Evolutionary conservation across 1,140 invertebrate genomes (phyloP).

Genomic region (Wiebesia pumilae): DNA sequence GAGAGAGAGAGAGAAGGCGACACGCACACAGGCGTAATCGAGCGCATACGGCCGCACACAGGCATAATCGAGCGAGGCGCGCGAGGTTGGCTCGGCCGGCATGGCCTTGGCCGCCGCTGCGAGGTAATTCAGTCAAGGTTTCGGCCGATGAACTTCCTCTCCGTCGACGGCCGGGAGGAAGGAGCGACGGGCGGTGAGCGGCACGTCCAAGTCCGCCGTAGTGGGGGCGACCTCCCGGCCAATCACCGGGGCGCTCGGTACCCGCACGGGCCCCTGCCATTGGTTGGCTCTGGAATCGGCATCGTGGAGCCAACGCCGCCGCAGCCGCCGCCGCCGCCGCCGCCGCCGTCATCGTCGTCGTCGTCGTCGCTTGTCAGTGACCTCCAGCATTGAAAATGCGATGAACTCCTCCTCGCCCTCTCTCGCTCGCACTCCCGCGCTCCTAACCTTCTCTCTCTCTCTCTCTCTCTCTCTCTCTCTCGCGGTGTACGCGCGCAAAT

Average conservation of each 20-base stretch:
- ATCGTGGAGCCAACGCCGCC: constrained; percentile 50
- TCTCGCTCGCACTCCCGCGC: constrained; percentile 42
- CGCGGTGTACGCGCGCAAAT: too few relatives aligned
- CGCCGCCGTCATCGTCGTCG: constrained; percentile 41
- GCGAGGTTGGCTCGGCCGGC: constrained; percentile 61
- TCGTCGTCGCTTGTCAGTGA: constrained; percentile 75
- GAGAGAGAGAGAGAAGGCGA: background rate
- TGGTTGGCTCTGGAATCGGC: constrained; percentile 62
- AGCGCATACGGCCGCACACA: background rate
- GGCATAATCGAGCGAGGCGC: constrained; percentile 10
- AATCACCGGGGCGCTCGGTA: constrained; percentile 61
- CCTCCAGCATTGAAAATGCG: constrained; percentile 79
- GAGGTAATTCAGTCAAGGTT: constrained; percentile 84
- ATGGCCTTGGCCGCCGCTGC: constrained; percentile 79
- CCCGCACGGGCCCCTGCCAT: constrained; percentile 54
- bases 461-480: constrained; percentile 1
- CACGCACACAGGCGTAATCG: background rate
- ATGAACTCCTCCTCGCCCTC: constrained; percentile 75
- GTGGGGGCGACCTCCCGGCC: constrained; percentile 57
- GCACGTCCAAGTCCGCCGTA: background rate
- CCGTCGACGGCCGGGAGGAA: constrained; percentile 59
- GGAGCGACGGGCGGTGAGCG: constrained; percentile 12
- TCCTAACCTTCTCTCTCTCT: constrained; percentile 4
- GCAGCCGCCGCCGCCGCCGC: background rate
- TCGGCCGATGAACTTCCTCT: constrained; percentile 79